Evolutionary conservation across 2,888 invertebrate genomes (phyloP), one percentile per base, ranked within the genome.

Genomic region (Cheilosia vernalis): DNA sequence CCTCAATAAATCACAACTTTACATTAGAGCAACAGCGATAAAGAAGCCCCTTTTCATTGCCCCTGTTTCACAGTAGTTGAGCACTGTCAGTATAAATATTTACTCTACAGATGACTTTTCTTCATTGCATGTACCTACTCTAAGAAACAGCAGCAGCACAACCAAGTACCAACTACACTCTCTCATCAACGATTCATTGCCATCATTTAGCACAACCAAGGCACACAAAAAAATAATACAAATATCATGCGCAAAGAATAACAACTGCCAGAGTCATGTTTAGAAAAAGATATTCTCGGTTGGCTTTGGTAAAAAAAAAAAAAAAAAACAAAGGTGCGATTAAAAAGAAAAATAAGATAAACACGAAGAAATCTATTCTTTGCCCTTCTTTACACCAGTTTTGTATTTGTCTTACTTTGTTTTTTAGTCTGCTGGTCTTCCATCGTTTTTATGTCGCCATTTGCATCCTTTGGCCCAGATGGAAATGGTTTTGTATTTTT

Each of bases 111-210:
- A 64, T 64, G 74, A 64, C 24, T 56, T 19, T 40, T 53, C 27
- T 51, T 42, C 44, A 74, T 53, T 30, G 30, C 30, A 30, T 30
- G 0, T 30, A 30, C 9, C 30, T 30, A 30, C 30, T 9, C 0
- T 9, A 9, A 30, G 30, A 30, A 74, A 56, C n/a, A 17, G 30
- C 24, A 73, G 55, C 53, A 67, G 17, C 21, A 33, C 21, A 27
- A 44, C 10, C 58, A 33, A 30, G 21, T n/a, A 60, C 40, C n/a
- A 55, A 7, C 37, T 63, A 15, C 47, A 47, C 33, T 61, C 66
- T 66, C 85, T 81, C 81, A 77, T 85, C 85, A 85, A 81, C 81
- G 85, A 85, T 85, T 85, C 85, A 85, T 85, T 85, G 85, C 81
- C 81, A 76, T 85, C 85, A 81, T 85, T 85, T 85, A 85, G 76